A percentile compares a stretch with the other conserved stretches of the same genome.
phyloP scores from a whole-genome alignment of 2,888 invertebrate genomes.

The Autographa gamma region DNA sequence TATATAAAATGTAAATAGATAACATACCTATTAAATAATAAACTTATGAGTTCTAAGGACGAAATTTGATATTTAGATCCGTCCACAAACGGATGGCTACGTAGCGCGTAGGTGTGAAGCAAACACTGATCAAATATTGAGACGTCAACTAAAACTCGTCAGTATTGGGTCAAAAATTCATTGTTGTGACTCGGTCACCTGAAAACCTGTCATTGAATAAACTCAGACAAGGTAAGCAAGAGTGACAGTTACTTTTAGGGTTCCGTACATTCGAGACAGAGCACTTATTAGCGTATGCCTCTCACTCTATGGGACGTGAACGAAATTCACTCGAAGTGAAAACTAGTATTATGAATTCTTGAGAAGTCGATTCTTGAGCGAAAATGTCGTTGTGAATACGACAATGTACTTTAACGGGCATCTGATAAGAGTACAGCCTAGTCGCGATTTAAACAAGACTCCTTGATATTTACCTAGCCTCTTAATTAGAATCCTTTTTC shows the following conservation, averaged over 20 bases:
- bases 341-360: constrained; percentile 54
- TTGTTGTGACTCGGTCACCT: constrained; percentile 62
- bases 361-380: constrained; percentile 35
- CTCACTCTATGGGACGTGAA: constrained; percentile 54
- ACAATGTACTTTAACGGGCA: constrained; percentile 14
- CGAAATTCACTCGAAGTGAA: constrained; percentile 56
- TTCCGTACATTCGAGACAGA: constrained; percentile 43
- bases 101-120: constrained; percentile 6
- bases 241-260: constrained; percentile 63
- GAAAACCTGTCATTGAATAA: constrained; percentile 70
- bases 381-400: constrained; percentile 40
- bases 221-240: constrained; percentile 70
- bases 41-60: too few species aligned
- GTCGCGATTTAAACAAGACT: constrained; percentile 14
- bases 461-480: constrained; percentile 19
- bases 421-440: constrained; percentile 28
- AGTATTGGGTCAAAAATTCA: constrained; percentile 61
- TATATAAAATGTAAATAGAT: too few species aligned
- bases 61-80: too few species aligned
- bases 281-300: constrained; percentile 50
- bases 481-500: constrained; percentile 21
- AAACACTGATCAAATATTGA: constrained; percentile 10
- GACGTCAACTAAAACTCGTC: constrained; percentile 35
- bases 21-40: too few species aligned
- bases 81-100: neutral